Percentiles rank a stretch among this genome's conserved stretches.
Evolutionary conservation across 1,140 invertebrate genomes (phyloP).

Genomic region (Leucophenga varia): DNA sequence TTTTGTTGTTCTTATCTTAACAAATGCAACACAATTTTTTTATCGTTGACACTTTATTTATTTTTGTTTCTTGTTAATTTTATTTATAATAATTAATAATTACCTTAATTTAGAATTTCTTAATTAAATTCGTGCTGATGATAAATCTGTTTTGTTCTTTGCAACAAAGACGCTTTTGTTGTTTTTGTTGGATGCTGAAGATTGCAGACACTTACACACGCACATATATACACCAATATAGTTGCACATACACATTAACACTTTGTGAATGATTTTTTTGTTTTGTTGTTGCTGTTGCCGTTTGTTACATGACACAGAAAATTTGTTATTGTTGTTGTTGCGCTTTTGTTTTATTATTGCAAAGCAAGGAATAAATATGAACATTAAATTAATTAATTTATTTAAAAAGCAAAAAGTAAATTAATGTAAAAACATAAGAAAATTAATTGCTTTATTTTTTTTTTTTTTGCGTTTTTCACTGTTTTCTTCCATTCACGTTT

Average conservation of each 20-base stretch:
- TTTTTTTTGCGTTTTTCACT: too few relatives aligned
- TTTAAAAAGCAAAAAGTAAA: constrained; percentile 45
- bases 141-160: too few relatives aligned
- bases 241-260: too few relatives aligned
- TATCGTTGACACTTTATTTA: too few relatives aligned
- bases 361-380: too few relatives aligned
- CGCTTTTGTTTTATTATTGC: neutral
- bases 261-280: constrained; percentile 29
- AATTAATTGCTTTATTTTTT: too few relatives aligned
- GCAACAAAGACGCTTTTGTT: too few relatives aligned
- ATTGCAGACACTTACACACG: constrained; percentile 10
- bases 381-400: constrained; percentile 10
- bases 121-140: constrained; percentile 37
- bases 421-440: constrained; percentile 2
- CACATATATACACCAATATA: too few relatives aligned
- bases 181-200: too few relatives aligned
- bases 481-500: too few relatives aligned
- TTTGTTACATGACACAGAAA: constrained; percentile 33
- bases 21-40: too few relatives aligned
- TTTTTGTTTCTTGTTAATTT: neutral
- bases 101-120: constrained; percentile 35
- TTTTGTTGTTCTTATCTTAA: neutral
- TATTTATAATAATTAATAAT: constrained; percentile 21
- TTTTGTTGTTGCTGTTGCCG: constrained; percentile 24
- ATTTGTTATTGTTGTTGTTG: too few relatives aligned